Conservation (phyloP, 2,888 invertebrate species). For the Bugula neritina region DNA sequence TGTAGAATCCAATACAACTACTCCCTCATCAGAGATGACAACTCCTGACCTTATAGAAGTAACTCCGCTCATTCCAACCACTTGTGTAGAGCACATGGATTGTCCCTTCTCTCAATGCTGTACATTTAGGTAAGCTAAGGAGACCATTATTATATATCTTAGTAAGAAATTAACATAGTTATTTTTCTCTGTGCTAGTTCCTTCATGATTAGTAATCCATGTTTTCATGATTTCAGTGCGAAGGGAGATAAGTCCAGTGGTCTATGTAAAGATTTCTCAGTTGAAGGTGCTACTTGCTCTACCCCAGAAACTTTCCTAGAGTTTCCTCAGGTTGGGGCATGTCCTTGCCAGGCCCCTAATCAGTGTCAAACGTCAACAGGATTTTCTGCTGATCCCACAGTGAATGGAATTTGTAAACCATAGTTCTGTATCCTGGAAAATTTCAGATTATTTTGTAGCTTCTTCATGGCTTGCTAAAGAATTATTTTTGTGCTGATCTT, state of each 20-base stretch:
- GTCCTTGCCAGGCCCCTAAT: background rate
- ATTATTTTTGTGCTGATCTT: too few relatives aligned
- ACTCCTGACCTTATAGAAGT: background rate
- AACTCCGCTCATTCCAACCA: background rate
- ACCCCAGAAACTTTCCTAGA: background rate
- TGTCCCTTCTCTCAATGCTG: slow-evolving; percentile 22
- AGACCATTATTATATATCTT: too few relatives aligned
- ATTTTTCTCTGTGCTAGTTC: too few relatives aligned
- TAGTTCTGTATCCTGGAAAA: too few relatives aligned
- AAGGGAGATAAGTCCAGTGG: background rate
- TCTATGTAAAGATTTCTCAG: background rate
- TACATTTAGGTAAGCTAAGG: too few relatives aligned
- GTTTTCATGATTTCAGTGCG: background rate
- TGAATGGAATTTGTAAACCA: background rate
- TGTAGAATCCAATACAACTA: background rate
- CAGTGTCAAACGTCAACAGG: background rate
- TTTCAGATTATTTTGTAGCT: too few relatives aligned
- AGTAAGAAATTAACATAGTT: too few relatives aligned
- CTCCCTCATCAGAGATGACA: background rate
- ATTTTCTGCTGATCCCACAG: background rate
- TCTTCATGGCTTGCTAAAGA: too few relatives aligned
- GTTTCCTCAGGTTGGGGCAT: background rate
- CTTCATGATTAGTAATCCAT: too few relatives aligned
- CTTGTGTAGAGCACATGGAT: background rate
- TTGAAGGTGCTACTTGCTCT: background rate